Evolutionary conservation across 53 echinoderm and acorn worm genomes (phyloP), one percentile per base, ranked within the genome.

Genomic region (Henricia sp.): DNA sequence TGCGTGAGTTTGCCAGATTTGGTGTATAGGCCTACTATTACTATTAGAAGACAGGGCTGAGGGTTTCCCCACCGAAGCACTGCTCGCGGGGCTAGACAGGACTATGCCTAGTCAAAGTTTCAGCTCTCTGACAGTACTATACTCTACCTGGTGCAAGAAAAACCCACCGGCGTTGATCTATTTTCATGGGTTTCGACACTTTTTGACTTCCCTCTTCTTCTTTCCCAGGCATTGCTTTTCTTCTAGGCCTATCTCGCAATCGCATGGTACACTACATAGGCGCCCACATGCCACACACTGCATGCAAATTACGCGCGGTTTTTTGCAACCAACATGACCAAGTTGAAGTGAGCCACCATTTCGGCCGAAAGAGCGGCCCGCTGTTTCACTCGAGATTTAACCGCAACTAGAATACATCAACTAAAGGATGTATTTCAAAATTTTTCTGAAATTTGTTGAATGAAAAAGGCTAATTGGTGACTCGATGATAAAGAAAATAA

Each of bases 111-210:
- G 26, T 33, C 2, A 63, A 30, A 30, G n/a, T n/a, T n/a, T n/a
- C 35, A 3, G 64, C 32, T 60, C 16, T 27, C 37, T 53, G n/a
- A 56, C 2, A n/a, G n/a, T n/a, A n/a, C 14, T 29, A 74, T 20
- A n/a, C 12, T 24, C 67, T 41, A 89, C 89, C 84, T 62, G 84
- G 89, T 33, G 55, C 89, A 63, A 89, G 52, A 6, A 89, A 63
- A 66, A 89, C 89, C 89, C 89, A 89, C 67, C 84, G 89, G 24
- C 70, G 84, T 39, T 89, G 84, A 63, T 89, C 89, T 56, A 53
- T 70, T 39, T 59, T 85, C 50, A 10, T n/a, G 21, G 67, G 34
- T 30, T 70, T 58, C 17, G 44, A 59, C 34, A 62, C 39, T 27
- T 59, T 71, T n/a, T 43, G 58, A 6, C 21, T 68, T 28, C 30